Percentiles rank a stretch among this genome's conserved stretches.
These are phyloP conservation scores for Nomada goodeniana DNA, from an alignment of 2,888 invertebrate species.

Conservation along the genomic window DNA sequence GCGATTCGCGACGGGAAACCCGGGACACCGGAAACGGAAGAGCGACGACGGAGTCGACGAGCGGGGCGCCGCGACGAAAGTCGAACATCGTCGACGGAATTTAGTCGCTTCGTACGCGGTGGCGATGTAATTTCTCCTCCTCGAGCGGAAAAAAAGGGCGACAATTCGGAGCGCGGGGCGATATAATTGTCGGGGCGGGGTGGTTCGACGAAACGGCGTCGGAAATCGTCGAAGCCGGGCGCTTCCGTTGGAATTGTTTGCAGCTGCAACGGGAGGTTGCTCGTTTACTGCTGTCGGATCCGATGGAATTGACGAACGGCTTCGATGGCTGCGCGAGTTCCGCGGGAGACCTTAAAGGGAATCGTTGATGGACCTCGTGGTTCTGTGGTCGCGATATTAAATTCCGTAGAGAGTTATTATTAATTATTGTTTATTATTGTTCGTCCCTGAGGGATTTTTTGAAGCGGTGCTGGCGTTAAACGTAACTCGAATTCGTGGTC, in stretches of 20 bases:
- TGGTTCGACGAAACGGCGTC: background rate
- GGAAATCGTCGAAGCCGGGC: background rate
- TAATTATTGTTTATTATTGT: too few species aligned
- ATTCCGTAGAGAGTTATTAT: too few species aligned
- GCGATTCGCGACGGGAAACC: constrained; percentile 38
- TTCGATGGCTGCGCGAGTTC: background rate
- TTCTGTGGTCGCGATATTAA: too few species aligned
- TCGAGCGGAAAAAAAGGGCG: background rate
- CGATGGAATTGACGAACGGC: background rate
- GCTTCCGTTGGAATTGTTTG: background rate
- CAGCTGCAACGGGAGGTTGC: background rate
- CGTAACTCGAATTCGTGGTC: too few species aligned
- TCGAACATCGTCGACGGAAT: constrained; percentile 60
- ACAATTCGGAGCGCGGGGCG: too few species aligned
- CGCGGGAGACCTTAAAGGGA: background rate
- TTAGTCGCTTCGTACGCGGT: constrained; percentile 1
- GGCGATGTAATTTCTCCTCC: background rate
- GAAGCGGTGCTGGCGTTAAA: too few species aligned
- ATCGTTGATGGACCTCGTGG: background rate
- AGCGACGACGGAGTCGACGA: constrained; percentile 47
- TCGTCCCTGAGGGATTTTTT: too few species aligned
- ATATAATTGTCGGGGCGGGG: background rate
- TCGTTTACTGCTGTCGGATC: background rate
- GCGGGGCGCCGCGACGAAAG: constrained; percentile 38
- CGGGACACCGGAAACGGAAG: constrained; percentile 13